phyloP scores from a whole-genome alignment of 2,888 invertebrate species.

The Cephus pygmeus region DNA sequence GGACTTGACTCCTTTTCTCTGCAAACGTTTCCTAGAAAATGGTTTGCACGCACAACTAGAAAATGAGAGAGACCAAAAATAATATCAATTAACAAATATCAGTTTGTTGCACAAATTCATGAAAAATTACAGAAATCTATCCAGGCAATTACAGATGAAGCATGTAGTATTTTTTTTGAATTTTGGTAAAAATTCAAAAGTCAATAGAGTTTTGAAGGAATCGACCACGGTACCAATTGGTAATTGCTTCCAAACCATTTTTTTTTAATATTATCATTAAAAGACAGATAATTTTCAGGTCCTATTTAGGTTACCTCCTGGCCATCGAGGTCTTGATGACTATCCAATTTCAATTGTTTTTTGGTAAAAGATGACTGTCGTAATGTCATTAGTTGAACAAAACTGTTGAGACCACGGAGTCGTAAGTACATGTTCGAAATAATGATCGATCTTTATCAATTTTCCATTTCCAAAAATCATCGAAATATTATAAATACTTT shows the following conservation, averaged over 20 bases:
- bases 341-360: not conserved
- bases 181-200: constrained; percentile 31
- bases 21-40: constrained; percentile 30
- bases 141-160: constrained; percentile 30
- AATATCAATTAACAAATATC: not conserved
- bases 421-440: not conserved
- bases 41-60: constrained; percentile 31
- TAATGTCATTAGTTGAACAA: not conserved
- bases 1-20: constrained; percentile 17
- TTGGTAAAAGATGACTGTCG: constrained; percentile 1
- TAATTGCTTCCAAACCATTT: constrained; percentile 33
- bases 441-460: not conserved
- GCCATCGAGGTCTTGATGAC: constrained; percentile 3
- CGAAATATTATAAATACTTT: not conserved
- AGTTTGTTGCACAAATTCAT: not conserved
- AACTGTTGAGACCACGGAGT: not conserved
- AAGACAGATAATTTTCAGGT: constrained; percentile 23
- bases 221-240: constrained; percentile 25
- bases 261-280: constrained; percentile 5
- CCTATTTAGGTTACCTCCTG: constrained; percentile 16
- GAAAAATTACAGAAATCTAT: constrained; percentile 35
- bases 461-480: not conserved
- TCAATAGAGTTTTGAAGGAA: constrained; percentile 25
- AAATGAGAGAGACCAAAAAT: not conserved
- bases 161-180: constrained; percentile 25